Evolutionary conservation across 2,113 vertebrate genomes (phyloP), one percentile per base, ranked within the genome.

Genomic region (Synchiropus splendidus): DNA sequence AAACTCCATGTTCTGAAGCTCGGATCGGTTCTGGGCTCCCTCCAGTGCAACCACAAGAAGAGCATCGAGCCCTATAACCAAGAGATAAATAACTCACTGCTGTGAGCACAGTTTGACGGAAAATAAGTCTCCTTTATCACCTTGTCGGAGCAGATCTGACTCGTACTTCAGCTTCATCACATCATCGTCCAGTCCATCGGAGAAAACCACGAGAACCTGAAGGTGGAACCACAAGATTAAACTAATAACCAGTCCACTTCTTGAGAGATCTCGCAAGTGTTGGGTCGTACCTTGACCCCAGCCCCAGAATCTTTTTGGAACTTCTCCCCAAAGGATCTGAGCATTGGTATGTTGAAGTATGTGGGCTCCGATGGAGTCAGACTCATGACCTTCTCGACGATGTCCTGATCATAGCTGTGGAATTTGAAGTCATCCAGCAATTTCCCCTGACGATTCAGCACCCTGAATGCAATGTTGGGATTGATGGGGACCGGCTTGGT

Each of bases 161-260:
- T 79, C 68, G 5, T 10, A 15, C 65, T 78, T 80, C 48, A 94
- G 79, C 1, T 17, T 54, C 50, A 85, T 67, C 46, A 87, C 51
- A 0, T 77, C 57, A 27, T 80, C 87, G 56, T 92, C 86, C 15
- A 88, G 61, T 16, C 90, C 91, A 13, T 92, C 90, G 1, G 90
- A 88, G 74, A 96, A 92, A 34, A 94, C 81, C 51, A 93, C 46
- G 36, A 92, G 70, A 50, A 90, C 74, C 92, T 95, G 48, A 9
- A 1, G 21, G 55, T n/a, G n/a, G n/a, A n/a, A n/a, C n/a, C n/a
- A 45, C 9, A 39, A 17, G n/a, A 13, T 36, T 14, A 2, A 14
- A 14, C n/a, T 9, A n/a, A 14, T n/a, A n/a, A n/a, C n/a, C 12
- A 14, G 14, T 38, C n/a, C 14, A 9, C 14, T 16, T 12, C 9